Conservation (phyloP, 2,888 invertebrate species). For the Acleris holmiana region DNA sequence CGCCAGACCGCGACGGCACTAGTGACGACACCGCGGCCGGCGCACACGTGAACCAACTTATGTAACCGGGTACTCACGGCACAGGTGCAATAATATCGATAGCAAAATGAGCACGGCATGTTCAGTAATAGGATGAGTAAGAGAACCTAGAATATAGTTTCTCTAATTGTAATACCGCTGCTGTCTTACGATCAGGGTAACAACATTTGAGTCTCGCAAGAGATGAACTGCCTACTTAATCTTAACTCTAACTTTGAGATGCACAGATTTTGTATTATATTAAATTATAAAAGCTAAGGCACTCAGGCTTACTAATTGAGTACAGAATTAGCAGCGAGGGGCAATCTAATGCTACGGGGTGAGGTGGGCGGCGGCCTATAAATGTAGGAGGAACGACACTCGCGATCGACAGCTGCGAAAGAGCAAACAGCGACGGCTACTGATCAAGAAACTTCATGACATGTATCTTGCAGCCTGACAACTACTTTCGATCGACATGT, state of each 20-base stretch:
- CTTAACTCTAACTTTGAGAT: background rate
- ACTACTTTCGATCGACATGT: conserved; percentile 40
- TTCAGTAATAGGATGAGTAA: too few species aligned
- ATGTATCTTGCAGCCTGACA: conserved; percentile 29
- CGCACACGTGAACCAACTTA: conserved; percentile 50
- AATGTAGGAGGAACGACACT: conserved; percentile 34
- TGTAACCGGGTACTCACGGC: conserved; percentile 45
- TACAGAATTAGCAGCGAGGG: conserved; percentile 52
- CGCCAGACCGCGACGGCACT: conserved; percentile 65
- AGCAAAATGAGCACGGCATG: background rate
- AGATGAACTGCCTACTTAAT: too few species aligned
- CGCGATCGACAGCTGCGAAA: conserved; percentile 15
- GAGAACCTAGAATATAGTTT: too few species aligned
- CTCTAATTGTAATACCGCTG: background rate
- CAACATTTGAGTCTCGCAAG: too few species aligned
- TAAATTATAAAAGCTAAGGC: conserved; percentile 44
- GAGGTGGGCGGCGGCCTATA: conserved; percentile 37
- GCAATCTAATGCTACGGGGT: conserved; percentile 48
- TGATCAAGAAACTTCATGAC: conserved; percentile 38
- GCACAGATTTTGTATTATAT: conserved; percentile 40
- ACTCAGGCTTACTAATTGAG: conserved; percentile 53
- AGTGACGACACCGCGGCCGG: conserved; percentile 61
- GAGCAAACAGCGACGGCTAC: conserved; percentile 7
- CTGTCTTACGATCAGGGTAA: background rate
- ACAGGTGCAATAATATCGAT: conserved; percentile 29